Conservation (phyloP, 2,113 vertebrate genomes). For the Rynchops niger region DNA sequence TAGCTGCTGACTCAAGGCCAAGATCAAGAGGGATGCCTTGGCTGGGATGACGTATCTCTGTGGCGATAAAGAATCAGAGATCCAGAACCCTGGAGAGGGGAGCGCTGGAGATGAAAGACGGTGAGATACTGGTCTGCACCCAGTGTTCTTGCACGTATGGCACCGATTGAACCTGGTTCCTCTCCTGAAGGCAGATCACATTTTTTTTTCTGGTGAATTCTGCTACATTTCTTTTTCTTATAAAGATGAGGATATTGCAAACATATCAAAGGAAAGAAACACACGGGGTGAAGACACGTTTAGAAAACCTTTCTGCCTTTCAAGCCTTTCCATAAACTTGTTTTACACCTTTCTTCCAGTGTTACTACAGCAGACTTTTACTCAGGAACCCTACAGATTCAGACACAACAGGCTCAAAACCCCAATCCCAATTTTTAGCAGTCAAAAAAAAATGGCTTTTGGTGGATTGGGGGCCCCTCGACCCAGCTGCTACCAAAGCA, state of each 20-base stretch:
- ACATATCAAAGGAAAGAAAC: background rate
- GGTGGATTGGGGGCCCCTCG: background rate
- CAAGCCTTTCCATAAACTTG: background rate
- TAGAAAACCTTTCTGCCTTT: background rate
- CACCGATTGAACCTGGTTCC: background rate
- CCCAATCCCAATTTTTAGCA: background rate
- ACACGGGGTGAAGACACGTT: fast-evolving
- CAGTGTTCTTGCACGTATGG: fast-evolving
- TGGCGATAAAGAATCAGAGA: fast-evolving
- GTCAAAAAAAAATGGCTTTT: background rate
- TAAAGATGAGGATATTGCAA: fast-evolving
- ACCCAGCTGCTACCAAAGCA: background rate
- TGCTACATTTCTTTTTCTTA: fast-evolving
- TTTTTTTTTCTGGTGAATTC: background rate
- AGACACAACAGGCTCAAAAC: background rate
- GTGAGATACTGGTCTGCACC: background rate
- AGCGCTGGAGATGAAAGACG: fast-evolving
- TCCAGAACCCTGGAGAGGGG: background rate
- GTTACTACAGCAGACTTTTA: background rate
- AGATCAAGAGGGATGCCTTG: too few relatives aligned
- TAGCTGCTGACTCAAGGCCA: background rate
- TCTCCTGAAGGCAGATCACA: background rate
- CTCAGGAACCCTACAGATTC: background rate
- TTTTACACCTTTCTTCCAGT: fast-evolving
- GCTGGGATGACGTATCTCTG: fast-evolving